Base-by-base conservation (phyloP, 53 echinoderm and acorn worm genomes). In the Hippasteria phrygiana region DNA sequence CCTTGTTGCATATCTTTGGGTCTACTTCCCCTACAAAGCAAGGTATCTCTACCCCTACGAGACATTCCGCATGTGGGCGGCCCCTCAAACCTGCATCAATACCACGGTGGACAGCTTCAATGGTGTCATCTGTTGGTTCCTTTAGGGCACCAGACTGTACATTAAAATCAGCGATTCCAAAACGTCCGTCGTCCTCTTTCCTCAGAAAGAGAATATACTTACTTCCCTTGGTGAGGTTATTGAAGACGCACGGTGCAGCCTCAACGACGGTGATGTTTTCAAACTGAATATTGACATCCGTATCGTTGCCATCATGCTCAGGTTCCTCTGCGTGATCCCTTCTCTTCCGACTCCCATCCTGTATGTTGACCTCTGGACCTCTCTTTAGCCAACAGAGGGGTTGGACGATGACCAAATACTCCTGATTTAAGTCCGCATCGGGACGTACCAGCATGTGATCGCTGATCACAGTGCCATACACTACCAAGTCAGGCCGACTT, bases 351-450 rank as follows among this genome's bases (percentile, higher is more conserved):
- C n/a, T n/a, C n/a, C n/a, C n/a, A n/a, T 48, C 26, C 1, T 31
- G 34, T 18, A 22, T 20, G 35, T 22, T 34, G 59, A 8, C 17
- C 18, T 11, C 18, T 36, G 69, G 37, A 4, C 36, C 16, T 67
- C 37, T 24, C 53, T 50, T 79, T 11, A 79, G 27, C 79, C 79
- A 79, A 39, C 79, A 79, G 59, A 56, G 24, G 12, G 79, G 79
- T 40, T 79, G 79, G 79, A 22, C 55, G 11, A 67, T 36, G 5
- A 20, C 12, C 2, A 41, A 18, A 53, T n/a, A n/a, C n/a, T n/a
- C n/a, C n/a, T n/a, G n/a, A n/a, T n/a, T n/a, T n/a, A n/a, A n/a
- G n/a, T 48, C 37, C 16, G 69, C 14, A 36, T n/a, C 77, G 3
- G 55, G 37, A n/a, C n/a, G n/a, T 20, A 20, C 41, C 4, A 41